phyloP scores from a whole-genome alignment of 2,113 vertebrate genomes.

The Ovis aries region DNA sequence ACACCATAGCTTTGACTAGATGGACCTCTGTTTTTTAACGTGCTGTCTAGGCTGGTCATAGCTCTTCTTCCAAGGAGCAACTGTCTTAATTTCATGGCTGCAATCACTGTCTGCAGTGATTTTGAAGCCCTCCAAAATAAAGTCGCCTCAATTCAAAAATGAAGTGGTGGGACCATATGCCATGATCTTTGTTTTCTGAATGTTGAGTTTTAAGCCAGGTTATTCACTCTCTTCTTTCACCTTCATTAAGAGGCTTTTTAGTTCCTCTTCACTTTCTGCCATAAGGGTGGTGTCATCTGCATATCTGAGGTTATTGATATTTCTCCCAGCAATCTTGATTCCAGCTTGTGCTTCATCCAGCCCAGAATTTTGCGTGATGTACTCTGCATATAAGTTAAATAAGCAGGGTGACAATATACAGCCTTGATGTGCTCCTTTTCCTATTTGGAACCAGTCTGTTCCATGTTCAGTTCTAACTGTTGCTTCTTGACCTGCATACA shows the following conservation, averaged over 20 bases:
- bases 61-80: neutral
- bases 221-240: neutral
- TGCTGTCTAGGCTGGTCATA: neutral
- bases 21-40: neutral
- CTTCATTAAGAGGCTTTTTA: neutral
- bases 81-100: neutral
- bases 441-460: neutral
- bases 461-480: neutral
- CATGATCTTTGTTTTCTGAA: neutral
- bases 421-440: neutral
- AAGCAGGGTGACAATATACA: neutral
- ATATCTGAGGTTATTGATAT: neutral
- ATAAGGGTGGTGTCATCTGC: neutral
- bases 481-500: neutral
- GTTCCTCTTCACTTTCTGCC: neutral
- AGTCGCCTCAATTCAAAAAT: neutral
- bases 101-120: neutral
- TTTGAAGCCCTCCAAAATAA: neutral
- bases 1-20: neutral
- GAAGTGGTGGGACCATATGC: accelerated
- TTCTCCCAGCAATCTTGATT: neutral
- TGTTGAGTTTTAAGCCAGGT: neutral
- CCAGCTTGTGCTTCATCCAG: neutral
- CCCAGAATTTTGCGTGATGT: neutral
- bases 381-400: neutral